These are phyloP conservation scores for Entomyzon cyanotis DNA, from an alignment of 2,113 vertebrate species.

Conservation along the genomic window DNA sequence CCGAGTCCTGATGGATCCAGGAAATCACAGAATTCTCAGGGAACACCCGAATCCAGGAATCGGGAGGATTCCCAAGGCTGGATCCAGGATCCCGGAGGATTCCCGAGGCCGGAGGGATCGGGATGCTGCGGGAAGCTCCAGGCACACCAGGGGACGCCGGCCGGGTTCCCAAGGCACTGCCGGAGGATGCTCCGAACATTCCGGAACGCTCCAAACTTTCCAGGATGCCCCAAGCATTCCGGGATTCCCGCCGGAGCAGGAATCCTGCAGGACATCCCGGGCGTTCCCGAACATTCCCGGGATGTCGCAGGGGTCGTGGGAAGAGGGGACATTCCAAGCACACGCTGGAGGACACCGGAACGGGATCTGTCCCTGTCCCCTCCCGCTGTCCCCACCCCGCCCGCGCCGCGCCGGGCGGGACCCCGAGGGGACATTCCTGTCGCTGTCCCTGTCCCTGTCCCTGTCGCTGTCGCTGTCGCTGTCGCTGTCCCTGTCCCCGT, in stretches of 20 bases:
- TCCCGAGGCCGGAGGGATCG: not conserved
- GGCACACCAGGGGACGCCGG: not conserved
- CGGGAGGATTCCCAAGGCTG: not conserved
- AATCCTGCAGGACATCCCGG: not conserved
- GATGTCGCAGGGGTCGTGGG: not conserved
- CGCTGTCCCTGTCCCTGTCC: not conserved
- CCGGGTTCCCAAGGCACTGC: not conserved
- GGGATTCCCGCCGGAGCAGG: not conserved
- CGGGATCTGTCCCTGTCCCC: not conserved
- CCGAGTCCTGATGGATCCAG: too few species aligned
- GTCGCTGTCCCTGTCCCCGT: not conserved
- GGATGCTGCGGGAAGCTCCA: not conserved
- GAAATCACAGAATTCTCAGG: not conserved
- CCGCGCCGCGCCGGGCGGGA: not conserved
- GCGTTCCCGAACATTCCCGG: not conserved
- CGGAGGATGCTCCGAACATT: too few species aligned
- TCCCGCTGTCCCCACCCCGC: not conserved
- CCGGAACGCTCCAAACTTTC: too few species aligned
- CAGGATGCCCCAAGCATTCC: not conserved
- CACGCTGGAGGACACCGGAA: not conserved
- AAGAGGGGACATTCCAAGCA: not conserved
- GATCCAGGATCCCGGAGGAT: not conserved
- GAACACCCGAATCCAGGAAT: not conserved
- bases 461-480: not conserved
- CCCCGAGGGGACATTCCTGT: too few species aligned